Evolutionary conservation across 1,140 invertebrate genomes (phyloP), one percentile per base, ranked within the genome.

Genomic region (Hylyphantes graminicola): DNA sequence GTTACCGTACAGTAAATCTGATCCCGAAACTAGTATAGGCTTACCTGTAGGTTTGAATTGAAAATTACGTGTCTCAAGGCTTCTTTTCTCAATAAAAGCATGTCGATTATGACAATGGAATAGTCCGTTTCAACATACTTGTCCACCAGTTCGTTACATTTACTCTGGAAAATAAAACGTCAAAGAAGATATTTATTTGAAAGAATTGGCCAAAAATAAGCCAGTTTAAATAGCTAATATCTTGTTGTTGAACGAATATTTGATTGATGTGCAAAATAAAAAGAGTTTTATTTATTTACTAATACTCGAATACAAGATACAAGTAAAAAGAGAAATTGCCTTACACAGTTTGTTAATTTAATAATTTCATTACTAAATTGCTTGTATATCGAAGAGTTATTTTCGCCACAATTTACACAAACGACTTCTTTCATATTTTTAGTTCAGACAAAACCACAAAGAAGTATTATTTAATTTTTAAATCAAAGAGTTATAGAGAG

Each of bases 91-190:
- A 80, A 5, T 10, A 80, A 19, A 8, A 80, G 15, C 77, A 80
- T 80, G 50, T 80, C 77, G 48, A 80, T 80, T 11, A 80, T 53
- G 50, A 80, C 59, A 13, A 80, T 80, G 6, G 77, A 80, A 48
- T 70, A 80, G 57, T 80, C 77, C 19, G 77, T 80, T 80, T 80
- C 77, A 6, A 80, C 65, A 70, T 80, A 80, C 70, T 80, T 67
- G 21, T 70, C 77, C 17, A 70, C 77, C 7, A 80, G 19, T 9
- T 50, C 55, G 19, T 61, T 35, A 80, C 77, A 80, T 11, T 59
- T 80, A 5, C 59, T 67, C 77, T 80, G 19, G 11, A 80, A 70
- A 13, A 67, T n/a, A 78, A 54, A 65, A 4, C 15, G 10, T 11
- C 21, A n/a, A 19, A 21, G 11, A 76, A 64, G 15, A 15, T 17